Evolutionary conservation across 1,140 invertebrate species (phyloP).

Genomic region (Drosophila arawakana): DNA sequence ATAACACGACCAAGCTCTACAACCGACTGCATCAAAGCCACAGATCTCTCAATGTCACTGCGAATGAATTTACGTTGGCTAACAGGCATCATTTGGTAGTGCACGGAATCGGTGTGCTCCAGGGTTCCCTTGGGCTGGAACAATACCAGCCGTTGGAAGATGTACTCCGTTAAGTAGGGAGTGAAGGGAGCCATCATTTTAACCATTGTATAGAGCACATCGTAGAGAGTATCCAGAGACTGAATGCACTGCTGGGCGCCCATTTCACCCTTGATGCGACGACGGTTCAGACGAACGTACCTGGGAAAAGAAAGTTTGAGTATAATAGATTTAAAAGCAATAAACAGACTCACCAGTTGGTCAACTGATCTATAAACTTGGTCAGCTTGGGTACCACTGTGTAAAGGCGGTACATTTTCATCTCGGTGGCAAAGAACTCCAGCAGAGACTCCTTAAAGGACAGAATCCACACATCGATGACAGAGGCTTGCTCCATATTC

Average conservation of each 20-base stretch:
- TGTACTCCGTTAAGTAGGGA: conserved; percentile 97
- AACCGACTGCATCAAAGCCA: conserved; percentile 96
- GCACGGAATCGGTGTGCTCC: conserved; percentile 87
- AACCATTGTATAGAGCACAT: conserved; percentile 95
- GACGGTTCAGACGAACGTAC: conserved; percentile 98
- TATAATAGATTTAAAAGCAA: too few species aligned
- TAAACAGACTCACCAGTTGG: conserved; percentile 91
- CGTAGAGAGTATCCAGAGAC: conserved; percentile 95
- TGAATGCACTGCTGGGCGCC: conserved; percentile 91
- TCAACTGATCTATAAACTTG: conserved; percentile 98
- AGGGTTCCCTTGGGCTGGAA: conserved; percentile 63
- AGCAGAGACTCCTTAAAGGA: conserved; percentile 98
- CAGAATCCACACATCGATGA: conserved; percentile 99
- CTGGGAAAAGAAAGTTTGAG: conserved; percentile 15
- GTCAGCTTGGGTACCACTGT: conserved; percentile 97
- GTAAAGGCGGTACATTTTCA: conserved; percentile 97
- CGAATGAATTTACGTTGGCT: conserved; percentile 91
- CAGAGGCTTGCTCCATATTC: conserved; percentile 87
- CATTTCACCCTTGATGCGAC: conserved; percentile 95
- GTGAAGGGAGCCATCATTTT: conserved; percentile 98
- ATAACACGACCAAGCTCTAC: conserved; percentile 97
- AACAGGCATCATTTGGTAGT: conserved; percentile 95
- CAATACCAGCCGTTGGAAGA: conserved; percentile 94
- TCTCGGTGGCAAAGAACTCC: conserved; percentile 95
- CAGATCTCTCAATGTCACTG: conserved; percentile 94